Conservation (phyloP, 2,888 invertebrate genomes). For the Eurois occulta region DNA sequence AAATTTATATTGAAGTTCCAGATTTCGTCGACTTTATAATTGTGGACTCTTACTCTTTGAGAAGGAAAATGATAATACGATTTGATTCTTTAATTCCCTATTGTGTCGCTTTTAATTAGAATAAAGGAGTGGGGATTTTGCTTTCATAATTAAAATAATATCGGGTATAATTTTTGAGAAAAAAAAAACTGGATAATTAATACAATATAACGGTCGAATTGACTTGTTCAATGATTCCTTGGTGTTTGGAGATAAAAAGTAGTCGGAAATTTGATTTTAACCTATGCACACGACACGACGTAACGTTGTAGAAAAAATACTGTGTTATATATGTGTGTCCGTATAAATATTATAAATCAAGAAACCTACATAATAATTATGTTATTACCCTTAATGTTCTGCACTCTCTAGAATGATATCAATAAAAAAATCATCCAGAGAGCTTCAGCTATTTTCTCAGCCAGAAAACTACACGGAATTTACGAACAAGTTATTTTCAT, state of each 20-base stretch:
- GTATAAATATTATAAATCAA: neutral
- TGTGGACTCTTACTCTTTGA: neutral
- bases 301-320: neutral
- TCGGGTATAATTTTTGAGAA: neutral
- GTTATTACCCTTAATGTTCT: neutral
- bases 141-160: neutral
- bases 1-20: slow-evolving; percentile 30
- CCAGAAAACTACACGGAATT: neutral
- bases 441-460: neutral
- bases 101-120: slow-evolving; percentile 18
- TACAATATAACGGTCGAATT: neutral
- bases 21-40: slow-evolving; percentile 14
- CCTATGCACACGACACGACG: neutral
- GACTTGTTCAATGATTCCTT: neutral
- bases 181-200: neutral
- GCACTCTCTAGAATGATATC: neutral
- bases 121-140: neutral
- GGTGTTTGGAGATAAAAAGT: neutral
- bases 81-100: slow-evolving; percentile 20
- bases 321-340: neutral
- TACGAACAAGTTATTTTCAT: slow-evolving; percentile 15
- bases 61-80: slow-evolving; percentile 19
- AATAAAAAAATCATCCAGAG: neutral
- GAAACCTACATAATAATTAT: neutral
- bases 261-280: neutral